phyloP scores from a whole-genome alignment of 2,113 vertebrate species.

The Alligator sinensis region DNA sequence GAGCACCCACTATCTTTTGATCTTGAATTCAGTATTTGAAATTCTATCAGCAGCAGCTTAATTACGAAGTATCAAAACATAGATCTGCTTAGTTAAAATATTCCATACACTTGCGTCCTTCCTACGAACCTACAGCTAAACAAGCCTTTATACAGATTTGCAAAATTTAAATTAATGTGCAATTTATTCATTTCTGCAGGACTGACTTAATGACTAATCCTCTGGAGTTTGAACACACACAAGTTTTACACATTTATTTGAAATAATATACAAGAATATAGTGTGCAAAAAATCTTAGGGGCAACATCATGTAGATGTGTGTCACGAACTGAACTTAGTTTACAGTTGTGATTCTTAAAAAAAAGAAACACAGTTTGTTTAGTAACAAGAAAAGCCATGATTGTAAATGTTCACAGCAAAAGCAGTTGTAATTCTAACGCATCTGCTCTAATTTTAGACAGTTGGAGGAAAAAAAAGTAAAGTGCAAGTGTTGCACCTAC shows the following conservation, averaged over 20 bases:
- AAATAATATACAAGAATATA: slow-evolving; percentile 99
- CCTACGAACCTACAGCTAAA: background rate
- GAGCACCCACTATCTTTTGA: background rate
- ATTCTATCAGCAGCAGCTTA: background rate
- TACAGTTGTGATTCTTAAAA: slow-evolving; percentile 86
- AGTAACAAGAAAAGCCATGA: slow-evolving; percentile 85
- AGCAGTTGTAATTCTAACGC: slow-evolving; percentile 71
- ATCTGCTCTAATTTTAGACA: slow-evolving; percentile 77
- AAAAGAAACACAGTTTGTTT: slow-evolving; percentile 77
- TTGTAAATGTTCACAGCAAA: slow-evolving; percentile 83
- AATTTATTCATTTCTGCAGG: fast-evolving
- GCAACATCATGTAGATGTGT: slow-evolving; percentile 90
- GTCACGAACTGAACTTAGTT: slow-evolving; percentile 84
- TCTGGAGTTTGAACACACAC: background rate
- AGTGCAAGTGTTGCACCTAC: slow-evolving; percentile 87
- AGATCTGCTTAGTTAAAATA: background rate
- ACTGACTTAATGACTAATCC: background rate
- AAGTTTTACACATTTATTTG: slow-evolving; percentile 92
- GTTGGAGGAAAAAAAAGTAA: slow-evolving; percentile 81
- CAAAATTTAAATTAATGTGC: background rate
- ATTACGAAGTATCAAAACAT: background rate
- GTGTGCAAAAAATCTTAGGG: slow-evolving; percentile 95
- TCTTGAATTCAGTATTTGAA: background rate
- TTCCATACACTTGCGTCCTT: background rate
- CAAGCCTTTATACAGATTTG: background rate